phyloP scores from a whole-genome alignment of 2,888 invertebrate species.

The Frankliniella fusca region DNA sequence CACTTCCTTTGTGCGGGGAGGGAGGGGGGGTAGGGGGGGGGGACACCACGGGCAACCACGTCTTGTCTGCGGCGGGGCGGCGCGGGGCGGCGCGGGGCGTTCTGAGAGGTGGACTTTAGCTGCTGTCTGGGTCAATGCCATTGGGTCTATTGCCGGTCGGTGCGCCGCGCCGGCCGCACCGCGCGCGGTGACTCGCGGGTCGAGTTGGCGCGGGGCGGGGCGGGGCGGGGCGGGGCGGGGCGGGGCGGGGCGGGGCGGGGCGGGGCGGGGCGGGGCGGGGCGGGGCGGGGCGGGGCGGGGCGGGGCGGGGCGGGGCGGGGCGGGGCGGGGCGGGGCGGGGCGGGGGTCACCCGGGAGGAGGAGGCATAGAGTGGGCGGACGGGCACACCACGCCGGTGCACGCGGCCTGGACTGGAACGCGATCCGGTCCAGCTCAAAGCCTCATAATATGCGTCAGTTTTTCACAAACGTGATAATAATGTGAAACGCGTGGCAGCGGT shows the following conservation, averaged over 20 bases:
- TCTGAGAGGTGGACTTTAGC: neutral
- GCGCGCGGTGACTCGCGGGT: neutral
- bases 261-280: neutral
- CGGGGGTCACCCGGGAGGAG: neutral
- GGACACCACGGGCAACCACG: no score
- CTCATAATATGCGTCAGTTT: no score
- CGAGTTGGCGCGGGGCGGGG: neutral
- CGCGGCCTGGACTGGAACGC: no score
- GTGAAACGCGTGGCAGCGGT: no score
- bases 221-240: neutral
- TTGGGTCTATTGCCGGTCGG: neutral
- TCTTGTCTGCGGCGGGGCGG: no score
- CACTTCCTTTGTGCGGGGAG: neutral
- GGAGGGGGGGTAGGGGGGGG: no score
- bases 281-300: neutral
- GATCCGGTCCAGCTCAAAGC: no score
- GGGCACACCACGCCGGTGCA: no score
- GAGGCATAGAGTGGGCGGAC: no score
- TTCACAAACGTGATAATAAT: no score
- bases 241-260: neutral
- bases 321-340: neutral
- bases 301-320: neutral
- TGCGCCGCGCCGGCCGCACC: neutral
- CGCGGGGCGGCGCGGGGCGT: no score
- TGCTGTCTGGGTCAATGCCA: slow-evolving; percentile 6